Percentiles rank a stretch among this genome's conserved stretches.
Conservation (phyloP, 2,888 invertebrate species). For the Trichopoda pennipes region DNA sequence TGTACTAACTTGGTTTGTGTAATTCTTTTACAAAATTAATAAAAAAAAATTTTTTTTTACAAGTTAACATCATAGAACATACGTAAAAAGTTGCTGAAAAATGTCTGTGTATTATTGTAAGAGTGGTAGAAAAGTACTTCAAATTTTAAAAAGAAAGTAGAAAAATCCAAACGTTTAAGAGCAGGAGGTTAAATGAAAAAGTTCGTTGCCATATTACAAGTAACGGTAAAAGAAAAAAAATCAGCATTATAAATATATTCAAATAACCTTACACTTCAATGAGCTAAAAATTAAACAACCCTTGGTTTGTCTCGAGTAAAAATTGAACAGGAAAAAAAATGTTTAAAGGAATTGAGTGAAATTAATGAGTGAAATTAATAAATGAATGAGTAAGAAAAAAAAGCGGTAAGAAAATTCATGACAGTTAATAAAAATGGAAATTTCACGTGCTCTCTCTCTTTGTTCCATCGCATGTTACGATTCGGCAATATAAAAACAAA, state of each 20-base stretch:
- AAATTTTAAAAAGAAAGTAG: slow-evolving; percentile 40
- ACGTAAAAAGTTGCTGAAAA: slow-evolving; percentile 31
- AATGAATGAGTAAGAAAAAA: too few species aligned
- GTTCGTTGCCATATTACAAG: slow-evolving; percentile 63
- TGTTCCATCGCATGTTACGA: slow-evolving; percentile 28
- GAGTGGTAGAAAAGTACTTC: slow-evolving; percentile 42
- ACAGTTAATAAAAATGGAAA: slow-evolving; percentile 29
- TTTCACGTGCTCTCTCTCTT: slow-evolving; percentile 16
- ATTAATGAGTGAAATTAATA: slow-evolving; percentile 34
- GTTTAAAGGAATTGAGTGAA: slow-evolving; percentile 44
- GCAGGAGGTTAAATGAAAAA: slow-evolving; percentile 58
- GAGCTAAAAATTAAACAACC: slow-evolving; percentile 38
- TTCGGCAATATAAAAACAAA: slow-evolving; percentile 59
- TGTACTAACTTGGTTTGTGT: too few species aligned
- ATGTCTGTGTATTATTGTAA: slow-evolving; percentile 56
- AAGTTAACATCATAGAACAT: not conserved
- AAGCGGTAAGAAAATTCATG: slow-evolving; percentile 52
- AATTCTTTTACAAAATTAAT: slow-evolving; percentile 30
- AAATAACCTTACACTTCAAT: slow-evolving; percentile 62
- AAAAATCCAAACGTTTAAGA: slow-evolving; percentile 52
- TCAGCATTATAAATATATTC: slow-evolving; percentile 31
- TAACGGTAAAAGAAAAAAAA: slow-evolving; percentile 50
- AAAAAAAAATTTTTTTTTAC: slow-evolving; percentile 55
- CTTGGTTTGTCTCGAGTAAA: slow-evolving; percentile 6
- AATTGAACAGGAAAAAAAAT: slow-evolving; percentile 3